Evolutionary conservation across 2,888 invertebrate species (phyloP).

Genomic region (Escarpia spicata): DNA sequence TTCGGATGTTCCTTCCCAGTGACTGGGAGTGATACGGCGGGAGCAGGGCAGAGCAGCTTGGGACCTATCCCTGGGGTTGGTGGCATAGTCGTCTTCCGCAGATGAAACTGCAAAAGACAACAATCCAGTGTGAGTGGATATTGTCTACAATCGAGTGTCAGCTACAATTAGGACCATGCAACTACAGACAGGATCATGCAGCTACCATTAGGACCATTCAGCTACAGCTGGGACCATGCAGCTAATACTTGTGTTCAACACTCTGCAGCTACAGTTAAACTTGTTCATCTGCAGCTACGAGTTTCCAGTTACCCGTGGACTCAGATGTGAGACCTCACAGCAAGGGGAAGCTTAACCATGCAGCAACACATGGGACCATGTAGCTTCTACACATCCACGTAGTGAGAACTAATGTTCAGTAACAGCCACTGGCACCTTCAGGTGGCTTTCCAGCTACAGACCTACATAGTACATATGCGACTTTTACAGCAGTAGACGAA

Average conservation of each 20-base stretch:
- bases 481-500: no score
- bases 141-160: background rate
- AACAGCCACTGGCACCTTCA: no score
- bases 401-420: no score
- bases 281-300: background rate
- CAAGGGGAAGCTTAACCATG: background rate
- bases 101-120: slow-evolving; percentile 16
- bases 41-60: background rate
- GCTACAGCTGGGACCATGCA: slow-evolving; percentile 4
- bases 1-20: background rate
- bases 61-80: background rate
- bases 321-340: background rate
- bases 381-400: background rate
- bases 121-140: slow-evolving; percentile 10
- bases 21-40: background rate
- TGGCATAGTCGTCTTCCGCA: background rate
- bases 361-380: background rate
- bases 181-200: background rate
- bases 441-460: no score
- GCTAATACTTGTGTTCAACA: background rate
- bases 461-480: no score
- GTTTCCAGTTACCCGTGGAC: background rate
- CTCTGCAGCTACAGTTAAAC: background rate
- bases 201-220: background rate
- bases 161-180: slow-evolving; percentile 8